Evolutionary conservation across 1,140 invertebrate species (phyloP).

Genomic region (Andrena cerasifolii): DNA sequence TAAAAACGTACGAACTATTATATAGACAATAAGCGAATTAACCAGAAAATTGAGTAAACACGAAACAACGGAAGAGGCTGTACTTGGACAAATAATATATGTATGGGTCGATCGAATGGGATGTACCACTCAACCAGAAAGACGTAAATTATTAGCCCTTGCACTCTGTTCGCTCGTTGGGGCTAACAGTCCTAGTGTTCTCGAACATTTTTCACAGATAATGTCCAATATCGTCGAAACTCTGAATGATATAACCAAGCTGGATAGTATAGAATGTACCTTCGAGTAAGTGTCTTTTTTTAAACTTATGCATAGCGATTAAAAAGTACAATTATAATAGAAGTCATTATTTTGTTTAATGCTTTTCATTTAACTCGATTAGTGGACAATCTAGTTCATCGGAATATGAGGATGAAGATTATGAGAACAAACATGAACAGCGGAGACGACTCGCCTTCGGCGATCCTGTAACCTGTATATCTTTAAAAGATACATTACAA

Average conservation of each 20-base stretch:
- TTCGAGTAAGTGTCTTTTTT: slow-evolving; percentile 85
- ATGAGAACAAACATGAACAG: slow-evolving; percentile 83
- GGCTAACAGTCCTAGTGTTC: slow-evolving; percentile 85
- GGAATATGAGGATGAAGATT: slow-evolving; percentile 78
- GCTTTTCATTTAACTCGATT: slow-evolving; percentile 82
- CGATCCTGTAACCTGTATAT: slow-evolving; percentile 89
- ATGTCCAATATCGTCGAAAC: slow-evolving; percentile 91
- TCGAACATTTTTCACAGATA: slow-evolving; percentile 89
- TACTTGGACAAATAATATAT: slow-evolving; percentile 88
- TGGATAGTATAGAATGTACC: slow-evolving; percentile 88
- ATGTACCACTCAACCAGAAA: slow-evolving; percentile 89
- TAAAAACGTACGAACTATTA: slow-evolving; percentile 33
- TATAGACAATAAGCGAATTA: slow-evolving; percentile 82
- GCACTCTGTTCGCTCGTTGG: slow-evolving; percentile 91
- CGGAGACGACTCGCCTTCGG: slow-evolving; percentile 84
- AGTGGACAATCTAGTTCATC: slow-evolving; percentile 76
- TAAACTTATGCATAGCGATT: neutral
- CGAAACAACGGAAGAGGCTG: slow-evolving; percentile 82
- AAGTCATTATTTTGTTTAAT: slow-evolving; percentile 33
- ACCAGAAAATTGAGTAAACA: slow-evolving; percentile 73
- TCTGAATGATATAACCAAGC: slow-evolving; percentile 92
- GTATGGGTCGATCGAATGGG: slow-evolving; percentile 92
- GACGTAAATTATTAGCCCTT: slow-evolving; percentile 90
- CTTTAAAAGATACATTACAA: slow-evolving; percentile 86
- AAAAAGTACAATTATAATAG: neutral